Base-by-base conservation (phyloP, 2,797 vertebrate species). In the Eurystomus glaucurus region DNA sequence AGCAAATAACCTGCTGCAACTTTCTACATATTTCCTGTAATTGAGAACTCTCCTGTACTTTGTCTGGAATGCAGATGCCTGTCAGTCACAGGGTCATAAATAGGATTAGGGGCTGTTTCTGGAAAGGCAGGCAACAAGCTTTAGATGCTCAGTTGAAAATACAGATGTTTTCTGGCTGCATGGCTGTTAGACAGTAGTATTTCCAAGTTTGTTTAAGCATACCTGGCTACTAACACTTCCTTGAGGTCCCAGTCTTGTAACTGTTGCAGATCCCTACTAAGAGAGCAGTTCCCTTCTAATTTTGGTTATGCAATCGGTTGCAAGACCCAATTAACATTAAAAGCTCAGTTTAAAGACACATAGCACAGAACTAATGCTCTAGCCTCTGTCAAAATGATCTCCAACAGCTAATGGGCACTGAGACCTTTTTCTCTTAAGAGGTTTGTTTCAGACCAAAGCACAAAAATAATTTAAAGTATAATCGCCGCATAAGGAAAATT, bases 11-110 rank as follows among this genome's bases (percentile, higher is more conserved):
- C 91, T 97, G 75, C 77, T 93, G 88, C 86, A 96, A 95, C 96
- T 96, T 95, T 96, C 83, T 85, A 90, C 93, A 91, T 97, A 89
- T 93, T 97, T 97, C 96, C 97, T 97, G 97, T 96, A 97, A 97
- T 87, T 96, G 97, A 97, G 94, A 97, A 90, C 93, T 95, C 95
- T 93, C 90, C 85, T 80, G 91, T 96, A 75, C 83, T 96, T 89
- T 0, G 28, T 81, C 95, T 97, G 95, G 95, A 96, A 95, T 95
- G 95, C 95, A 97, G 91, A 96, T 97, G 96, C 88, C 90, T 97
- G 95, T 97, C 96, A 96, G 90, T 97, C 96, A 96, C 4, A 2
- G 61, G 89, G 87, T 96, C 89, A 88, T 95, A 97, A 96, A 97
- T 93, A 91, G 95, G 95, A 97, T 97, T 97, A 96, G 70, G 43